Evolutionary conservation across 2,888 invertebrate species (phyloP), one percentile per base, ranked within the genome.

Genomic region (Tetragonula carbonaria): DNA sequence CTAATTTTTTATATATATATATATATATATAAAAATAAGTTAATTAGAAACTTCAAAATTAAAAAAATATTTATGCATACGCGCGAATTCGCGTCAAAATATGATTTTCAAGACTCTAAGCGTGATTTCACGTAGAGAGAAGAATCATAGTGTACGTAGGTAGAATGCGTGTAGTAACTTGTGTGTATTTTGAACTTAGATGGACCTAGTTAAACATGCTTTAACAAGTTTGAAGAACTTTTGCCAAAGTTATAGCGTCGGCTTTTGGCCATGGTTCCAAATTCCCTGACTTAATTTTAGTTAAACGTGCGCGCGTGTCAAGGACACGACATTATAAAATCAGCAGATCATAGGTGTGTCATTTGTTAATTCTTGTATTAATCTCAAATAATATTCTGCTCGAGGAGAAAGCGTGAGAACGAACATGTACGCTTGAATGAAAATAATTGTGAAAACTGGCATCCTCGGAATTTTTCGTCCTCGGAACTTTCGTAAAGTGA

Each of bases 241-340:
- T 38, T 81, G 86, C 84, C 87, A 87, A 86, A 87, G 57, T 86
- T 63, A 67, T 59, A 71, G 59, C 70, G 63, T 85, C 76, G 85
- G 85, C 85, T 71, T 78, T 76, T 84, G 86, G 87, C 84, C 80
- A 55, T 62, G 66, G 67, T 82, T 83, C 67, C 80, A 74, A 84
- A 78, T 82, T 78, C 68, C 53, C 33, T 59, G 79, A 33, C 82
- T 86, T 87, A 87, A 87, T 87, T 87, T 87, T 87, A 87, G 87
- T 82, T 65, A 75, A 33, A 80, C 63, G 66, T 63, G 70, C 67
- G 80, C 71, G 57, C 74, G 76, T 82, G 79, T 84, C 87, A 87
- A 86, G 87, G 86, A 65, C 84, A 5, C 62, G 57, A 51, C 74
- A 70, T 51, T 63, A 65, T 14, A 65, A 59, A 74, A 21, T 45